These are phyloP conservation scores for crab-eating macaque (Macaca fascicularis) DNA, from an alignment of 2,113 vertebrate genomes.

Conservation along the genomic window T2T-MFA8v1.1 NC_088380.1:42033001-42033500, in stretches of 20 bases:
- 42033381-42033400: neutral
- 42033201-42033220: neutral
- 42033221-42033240: neutral
- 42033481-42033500: neutral
- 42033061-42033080: neutral
- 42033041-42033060: neutral
- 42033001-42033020: neutral
- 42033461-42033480: neutral
- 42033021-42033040: neutral
- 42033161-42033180: neutral
- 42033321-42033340: neutral
- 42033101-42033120: neutral
- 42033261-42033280: neutral
- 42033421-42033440: neutral
- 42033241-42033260: neutral
- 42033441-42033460: conserved; percentile 14
- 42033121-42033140: neutral
- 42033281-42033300: neutral
- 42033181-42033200: neutral
- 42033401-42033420: neutral
- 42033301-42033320: neutral
- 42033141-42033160: neutral
- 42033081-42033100: neutral
- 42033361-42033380: neutral
- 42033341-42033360: neutral